Base-by-base conservation (phyloP, 2,888 invertebrate species). In the Drosophila nr. perissopoda region DNA sequence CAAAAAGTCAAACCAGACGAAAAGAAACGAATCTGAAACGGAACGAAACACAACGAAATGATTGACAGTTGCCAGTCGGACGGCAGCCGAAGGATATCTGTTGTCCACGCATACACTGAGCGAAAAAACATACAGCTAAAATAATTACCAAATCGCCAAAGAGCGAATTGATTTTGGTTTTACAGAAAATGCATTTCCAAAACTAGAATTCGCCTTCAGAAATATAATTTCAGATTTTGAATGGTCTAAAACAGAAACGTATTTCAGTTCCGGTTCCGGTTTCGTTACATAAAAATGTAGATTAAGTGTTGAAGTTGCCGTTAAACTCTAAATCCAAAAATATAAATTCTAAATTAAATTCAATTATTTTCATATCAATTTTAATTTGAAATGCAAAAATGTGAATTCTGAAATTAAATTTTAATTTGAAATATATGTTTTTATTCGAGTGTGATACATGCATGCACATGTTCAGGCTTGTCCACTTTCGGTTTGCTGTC, bases 1-100 rank as follows among this genome's bases (percentile, higher is more conserved):
- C 85, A 86, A 88, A 88, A 88, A 88, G 81, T 78, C 85, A 80
- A 82, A 71, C 82, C 88, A 83, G 83, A 86, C 83, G 86, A 25
- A 46, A 46, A 16, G 46, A 46, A 46, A 16, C 25, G 46, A 46
- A 46, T 46, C 46, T 25, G 16, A 78, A 83, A 71, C 82, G 88
- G 83, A 88, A 88, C 86, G 88, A 74, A 83, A 73, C 82, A 88
- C 82, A 88, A 82, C 88, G 88, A 88, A 86, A 86, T 86, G 88
- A 86, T 86, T 86, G 85, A 86, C 88, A 88, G 88, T 86, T 88
- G 85, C 86, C 83, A 88, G 83, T 76, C 78, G 83, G 74, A 80
- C 74, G 79, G 74, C 77, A 80, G 48, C 42, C 36, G 18, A 27
- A 46, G 75, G 59, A 74, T 25, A 48, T 31, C 46, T 40, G 33